Base-by-base conservation (phyloP, 2,888 invertebrate species). In the Bellardia pandia region DNA sequence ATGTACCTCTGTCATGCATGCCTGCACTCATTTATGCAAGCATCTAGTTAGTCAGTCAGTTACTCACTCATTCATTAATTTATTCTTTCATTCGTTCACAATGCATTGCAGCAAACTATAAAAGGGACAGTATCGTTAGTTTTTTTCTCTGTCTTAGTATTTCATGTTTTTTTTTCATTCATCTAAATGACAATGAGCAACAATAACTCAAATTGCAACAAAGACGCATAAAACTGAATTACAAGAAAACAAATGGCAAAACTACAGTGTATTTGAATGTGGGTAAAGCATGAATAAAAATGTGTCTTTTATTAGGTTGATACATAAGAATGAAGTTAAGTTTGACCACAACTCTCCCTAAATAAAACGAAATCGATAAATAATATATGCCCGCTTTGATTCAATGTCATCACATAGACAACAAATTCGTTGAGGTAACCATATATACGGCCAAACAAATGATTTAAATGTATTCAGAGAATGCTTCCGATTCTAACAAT, bases 191-290 rank as follows among this genome's bases (percentile, higher is more conserved):
- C 69, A 83, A 76, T 64, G 69, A 76, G 62, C 71, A 76, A 76
- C 82, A 62, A 83, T 76, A 83, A 76, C 53, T 83, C 76, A 83
- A 83, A 76, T 53, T 69, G 82, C 51, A 76, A 83, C 82, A 83
- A 76, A 83, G 62, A 60, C 71, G 76, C 76, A 83, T 69, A 76
- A 75, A 76, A 76, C 60, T 82, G 40, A 82, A 76, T 74, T 75
- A 81, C 75, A 81, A 68, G 81, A 81, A 82, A 75, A 76, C 48
- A 82, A 75, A 66, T 82, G 75, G 48, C 45, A 75, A 66, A 69
- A 33, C 30, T 8, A 48, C 48, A 48, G 9, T 5, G 8, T 23
- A 62, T 37, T 37, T 14, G 62, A 40, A 62, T 37, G 40, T 5
- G 23, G n/a, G 8, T 8, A 45, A 23, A 6, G 40, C 37, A 64